Base-by-base conservation (phyloP, 2,888 invertebrate species). In the Drosophila lacicola region DNA sequence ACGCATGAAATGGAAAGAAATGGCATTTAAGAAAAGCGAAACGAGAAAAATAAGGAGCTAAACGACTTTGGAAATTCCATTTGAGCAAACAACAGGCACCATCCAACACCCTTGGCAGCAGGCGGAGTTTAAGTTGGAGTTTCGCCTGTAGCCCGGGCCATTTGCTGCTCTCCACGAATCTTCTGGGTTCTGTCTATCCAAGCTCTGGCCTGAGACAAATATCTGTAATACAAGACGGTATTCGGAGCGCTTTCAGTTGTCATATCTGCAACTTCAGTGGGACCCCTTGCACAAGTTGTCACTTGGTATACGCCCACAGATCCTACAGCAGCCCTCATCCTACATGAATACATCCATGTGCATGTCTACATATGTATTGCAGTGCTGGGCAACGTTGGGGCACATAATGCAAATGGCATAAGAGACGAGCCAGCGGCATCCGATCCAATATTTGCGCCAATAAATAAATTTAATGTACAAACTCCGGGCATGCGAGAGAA, bases 391-490 rank as follows among this genome's bases (percentile, higher is more conserved):
- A 55, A 67, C 61, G 50, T 19, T 44, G 73, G 60, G 34, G 58
- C 67, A 65, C 74, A 85, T 78, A 80, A 83, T 84, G 87, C 87
- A 86, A 81, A 77, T 78, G 73, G 69, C 70, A 69, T 44, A 37
- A 73, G 65, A 76, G 74, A 70, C 61, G 55, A 65, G 74, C 56
- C 78, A 79, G 66, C 74, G 69, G 69, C 88, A 81, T 88, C 82
- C 85, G 90, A 90, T 90, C 82, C 90, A 90, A 90, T 90, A 90
- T 90, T 82, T 89, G 85, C 84, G 74, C 70, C 79, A 90, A 90
- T 90, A 90, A 90, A 90, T 90, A 90, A 89, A 81, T 75, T 89
- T 89, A 90, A 90, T 90, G 89, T 81, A 86, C 74, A 78, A 88
- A 81, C 88, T 85, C 88, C 79, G 74, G 67, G 71, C 79, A 85